These are phyloP conservation scores for cattle (Bos taurus) DNA, from an alignment of 2,113 vertebrate species.

Conservation along the genomic window ARS-UCD2.0 NC_037331.1:23552001-23552500, in stretches of 20 bases:
- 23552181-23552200: not conserved
- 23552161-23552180: not conserved
- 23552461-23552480: not conserved
- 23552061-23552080: not conserved
- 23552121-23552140: not conserved
- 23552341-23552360: not conserved
- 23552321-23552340: not conserved
- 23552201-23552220: not conserved
- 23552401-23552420: not conserved
- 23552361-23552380: not conserved
- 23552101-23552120: not conserved
- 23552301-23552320: not conserved
- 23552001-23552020: not conserved
- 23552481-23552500: not conserved
- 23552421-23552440: not conserved
- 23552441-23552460: not conserved
- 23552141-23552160: not conserved
- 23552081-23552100: not conserved
- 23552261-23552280: not conserved
- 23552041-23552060: not conserved
- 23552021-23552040: not conserved
- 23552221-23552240: not conserved
- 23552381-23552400: not conserved
- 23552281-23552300: accelerated
- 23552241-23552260: not conserved